Evolutionary conservation across 2,888 invertebrate genomes (phyloP), one percentile per base, ranked within the genome.

Genomic region (Norana najaformis): DNA sequence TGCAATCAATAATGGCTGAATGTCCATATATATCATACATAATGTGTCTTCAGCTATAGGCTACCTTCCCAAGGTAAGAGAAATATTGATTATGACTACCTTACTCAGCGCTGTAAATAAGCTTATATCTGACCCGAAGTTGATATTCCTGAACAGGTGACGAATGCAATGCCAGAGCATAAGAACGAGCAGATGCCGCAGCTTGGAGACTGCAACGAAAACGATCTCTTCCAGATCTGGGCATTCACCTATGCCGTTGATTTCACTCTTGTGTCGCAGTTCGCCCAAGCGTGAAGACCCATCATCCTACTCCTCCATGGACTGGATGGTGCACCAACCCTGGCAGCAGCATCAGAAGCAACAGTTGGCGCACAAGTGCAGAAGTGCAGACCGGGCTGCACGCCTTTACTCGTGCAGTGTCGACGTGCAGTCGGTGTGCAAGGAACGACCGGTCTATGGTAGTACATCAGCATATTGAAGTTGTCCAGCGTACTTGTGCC

Each of bases 131-230:
- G 23, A 53, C 53, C 53, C 11, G 23, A 53, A 53, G 5, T n/a
- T 23, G 53, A 53, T 53, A 18, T 53, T 53, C 6, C 35, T 37
- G 85, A 34, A 35, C 85, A 85, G 85, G 92, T 92, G 20, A 92
- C 92, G 16, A 92, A 92, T 88, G 92, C 92, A 36, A 82, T 92
- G 89, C 90, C 90, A 30, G 88, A 83, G 34, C 92, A 92, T 89
- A 90, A 90, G n/a, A 89, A 90, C 2, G 91, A 92, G 38, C 92
- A 92, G 89, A 92, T 92, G 92, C 92, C 92, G 0, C 92, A 92
- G 89, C 88, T 90, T 30, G 90, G 89, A 18, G 39, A 47, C n/a
- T 92, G 92, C 83, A 89, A 91, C 38, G 69, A 82, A 13, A 89
- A 89, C 82, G 92, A 91, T 37, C 88, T 83, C 23, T 92, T 92